These are phyloP conservation scores for Planococcus citri DNA, from an alignment of 1,140 invertebrate genomes.

Conservation along the genomic window DNA sequence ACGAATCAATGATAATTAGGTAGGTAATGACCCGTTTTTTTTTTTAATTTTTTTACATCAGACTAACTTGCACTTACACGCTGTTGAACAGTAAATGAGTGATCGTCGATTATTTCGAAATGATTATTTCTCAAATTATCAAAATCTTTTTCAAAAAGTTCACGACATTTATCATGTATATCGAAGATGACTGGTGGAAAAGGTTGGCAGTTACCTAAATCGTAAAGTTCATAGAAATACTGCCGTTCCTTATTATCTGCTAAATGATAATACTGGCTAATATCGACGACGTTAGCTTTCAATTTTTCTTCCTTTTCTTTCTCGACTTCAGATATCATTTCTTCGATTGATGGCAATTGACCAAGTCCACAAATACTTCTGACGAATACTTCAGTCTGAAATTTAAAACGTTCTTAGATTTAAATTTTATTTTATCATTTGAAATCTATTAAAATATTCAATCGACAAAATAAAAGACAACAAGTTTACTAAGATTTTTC, in stretches of 20 bases:
- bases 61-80: too few species aligned
- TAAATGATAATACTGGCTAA: background rate
- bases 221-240: background rate
- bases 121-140: background rate
- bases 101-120: background rate
- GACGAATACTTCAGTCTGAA: constrained; percentile 52
- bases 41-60: too few species aligned
- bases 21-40: too few species aligned
- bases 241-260: background rate
- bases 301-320: constrained; percentile 17
- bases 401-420: background rate
- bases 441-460: too few species aligned
- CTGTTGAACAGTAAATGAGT: too few species aligned
- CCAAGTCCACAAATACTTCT: constrained; percentile 48
- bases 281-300: background rate
- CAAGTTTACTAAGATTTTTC: too few species aligned
- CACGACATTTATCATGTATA: background rate
- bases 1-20: too few species aligned
- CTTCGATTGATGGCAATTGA: constrained; percentile 45
- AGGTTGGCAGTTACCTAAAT: background rate
- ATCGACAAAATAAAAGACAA: too few species aligned
- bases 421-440: too few species aligned
- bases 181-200: background rate
- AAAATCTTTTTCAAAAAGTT: background rate
- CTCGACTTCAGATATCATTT: constrained; percentile 43